These are phyloP conservation scores for Phalacrocorax aristotelis DNA, from an alignment of 2,113 vertebrate species.

Conservation along the genomic window DNA sequence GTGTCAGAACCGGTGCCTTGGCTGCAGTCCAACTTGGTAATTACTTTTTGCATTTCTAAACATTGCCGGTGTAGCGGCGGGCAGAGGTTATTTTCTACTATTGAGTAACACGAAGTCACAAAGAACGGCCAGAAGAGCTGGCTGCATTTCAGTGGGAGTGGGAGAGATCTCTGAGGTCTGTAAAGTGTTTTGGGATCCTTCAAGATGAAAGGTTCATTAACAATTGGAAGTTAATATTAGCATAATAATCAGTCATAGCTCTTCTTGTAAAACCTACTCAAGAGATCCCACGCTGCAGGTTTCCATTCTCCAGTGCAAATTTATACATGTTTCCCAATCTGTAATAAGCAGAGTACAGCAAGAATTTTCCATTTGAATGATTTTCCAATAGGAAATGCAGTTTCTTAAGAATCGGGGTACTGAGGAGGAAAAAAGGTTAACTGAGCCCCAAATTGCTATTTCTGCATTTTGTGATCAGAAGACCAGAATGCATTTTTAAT, in stretches of 20 bases:
- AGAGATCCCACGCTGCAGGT: slow-evolving; percentile 11
- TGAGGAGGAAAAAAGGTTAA: not conserved
- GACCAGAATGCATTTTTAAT: not conserved
- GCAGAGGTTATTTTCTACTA: slow-evolving; percentile 1
- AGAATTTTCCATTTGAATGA: not conserved
- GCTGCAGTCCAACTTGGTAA: slow-evolving; percentile 1
- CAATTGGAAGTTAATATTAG: slow-evolving; percentile 45
- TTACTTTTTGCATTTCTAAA: not conserved
- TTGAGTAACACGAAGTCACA: not conserved
- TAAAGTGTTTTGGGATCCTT: slow-evolving; percentile 22
- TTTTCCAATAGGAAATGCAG: slow-evolving; percentile 2
- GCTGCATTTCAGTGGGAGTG: not conserved
- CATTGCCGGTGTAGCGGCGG: not conserved
- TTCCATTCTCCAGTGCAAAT: not conserved
- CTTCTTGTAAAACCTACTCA: not conserved
- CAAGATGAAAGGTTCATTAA: slow-evolving; percentile 24
- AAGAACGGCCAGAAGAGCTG: not conserved
- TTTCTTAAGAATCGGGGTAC: not conserved
- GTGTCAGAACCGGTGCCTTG: not conserved
- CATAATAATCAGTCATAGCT: slow-evolving; percentile 19
- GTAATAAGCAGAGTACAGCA: not conserved
- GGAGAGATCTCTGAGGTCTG: not conserved
- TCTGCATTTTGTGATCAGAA: not conserved
- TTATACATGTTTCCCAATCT: not conserved
- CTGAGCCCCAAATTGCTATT: not conserved